These are phyloP conservation scores for Stegostoma tigrinum DNA, from an alignment of 2,113 vertebrate genomes.

Conservation along the genomic window DNA sequence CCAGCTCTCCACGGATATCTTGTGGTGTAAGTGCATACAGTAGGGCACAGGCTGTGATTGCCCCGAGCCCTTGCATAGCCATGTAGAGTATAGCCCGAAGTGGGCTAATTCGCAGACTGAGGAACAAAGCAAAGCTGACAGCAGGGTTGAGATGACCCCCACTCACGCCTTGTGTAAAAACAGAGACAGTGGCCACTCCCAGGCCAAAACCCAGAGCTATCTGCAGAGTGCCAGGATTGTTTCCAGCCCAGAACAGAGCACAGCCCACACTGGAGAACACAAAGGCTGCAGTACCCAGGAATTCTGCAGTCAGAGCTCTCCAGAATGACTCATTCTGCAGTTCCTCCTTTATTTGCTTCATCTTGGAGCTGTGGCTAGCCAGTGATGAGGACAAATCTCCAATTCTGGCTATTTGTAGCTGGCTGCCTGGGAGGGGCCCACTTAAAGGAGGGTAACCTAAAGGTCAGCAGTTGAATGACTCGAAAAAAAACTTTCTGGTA, in stretches of 20 bases:
- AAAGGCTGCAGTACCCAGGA: conserved; percentile 42
- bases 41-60: conserved; percentile 38
- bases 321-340: conserved; percentile 37
- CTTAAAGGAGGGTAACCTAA: neutral
- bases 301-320: conserved; percentile 40
- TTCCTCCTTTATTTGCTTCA: conserved; percentile 30
- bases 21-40: conserved; percentile 39
- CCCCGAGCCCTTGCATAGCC: conserved; percentile 41
- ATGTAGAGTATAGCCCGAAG: conserved; percentile 41
- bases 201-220: neutral
- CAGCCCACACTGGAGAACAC: conserved; percentile 43
- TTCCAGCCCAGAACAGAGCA: neutral
- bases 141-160: conserved; percentile 46
- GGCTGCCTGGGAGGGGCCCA: neutral
- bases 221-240: neutral
- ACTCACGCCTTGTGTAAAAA: neutral
- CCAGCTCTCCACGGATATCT: conserved; percentile 25
- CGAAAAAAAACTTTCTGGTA: neutral
- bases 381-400: neutral
- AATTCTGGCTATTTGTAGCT: neutral
- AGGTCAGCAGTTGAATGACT: neutral
- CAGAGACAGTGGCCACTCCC: neutral
- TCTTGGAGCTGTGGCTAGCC: conserved; percentile 12
- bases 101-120: conserved; percentile 39
- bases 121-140: conserved; percentile 42